Conservation (phyloP, 2,797 vertebrate genomes). For the Spatula versicolor region DNA sequence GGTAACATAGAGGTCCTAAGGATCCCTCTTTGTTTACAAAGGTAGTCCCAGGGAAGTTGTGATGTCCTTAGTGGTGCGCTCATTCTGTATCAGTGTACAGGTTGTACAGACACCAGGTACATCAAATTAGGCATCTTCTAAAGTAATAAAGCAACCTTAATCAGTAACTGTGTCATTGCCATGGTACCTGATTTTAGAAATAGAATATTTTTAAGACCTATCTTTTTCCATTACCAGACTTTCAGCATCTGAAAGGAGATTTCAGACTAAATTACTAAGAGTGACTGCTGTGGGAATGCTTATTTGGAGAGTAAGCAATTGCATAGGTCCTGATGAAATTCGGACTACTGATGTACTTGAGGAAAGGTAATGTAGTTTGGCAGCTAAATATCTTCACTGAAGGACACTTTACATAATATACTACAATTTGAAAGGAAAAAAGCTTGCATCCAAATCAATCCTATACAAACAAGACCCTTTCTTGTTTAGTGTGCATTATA, state of each 20-base stretch:
- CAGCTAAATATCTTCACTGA: conserved; percentile 11
- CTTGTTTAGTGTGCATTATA: conserved; percentile 29
- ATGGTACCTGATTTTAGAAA: not conserved
- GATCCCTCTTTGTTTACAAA: not conserved
- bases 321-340: not conserved
- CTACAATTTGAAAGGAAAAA: conserved; percentile 31
- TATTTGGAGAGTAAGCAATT: not conserved
- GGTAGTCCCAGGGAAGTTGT: not conserved
- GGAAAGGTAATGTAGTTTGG: not conserved
- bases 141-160: not conserved
- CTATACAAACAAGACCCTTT: conserved; percentile 29
- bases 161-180: not conserved
- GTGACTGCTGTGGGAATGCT: not conserved
- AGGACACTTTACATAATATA: conserved; percentile 19
- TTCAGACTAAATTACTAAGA: not conserved
- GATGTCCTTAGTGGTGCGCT: not conserved
- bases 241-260: not conserved
- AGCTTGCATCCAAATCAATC: conserved; percentile 24
- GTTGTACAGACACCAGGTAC: not conserved
- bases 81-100: not conserved
- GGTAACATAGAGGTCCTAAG: not conserved
- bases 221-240: not conserved
- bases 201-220: not conserved
- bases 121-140: not conserved
- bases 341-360: not conserved